Evolutionary conservation across 2,797 vertebrate species (phyloP), one percentile per base, ranked within the genome.

Genomic region (Eulemur coronatus): DNA sequence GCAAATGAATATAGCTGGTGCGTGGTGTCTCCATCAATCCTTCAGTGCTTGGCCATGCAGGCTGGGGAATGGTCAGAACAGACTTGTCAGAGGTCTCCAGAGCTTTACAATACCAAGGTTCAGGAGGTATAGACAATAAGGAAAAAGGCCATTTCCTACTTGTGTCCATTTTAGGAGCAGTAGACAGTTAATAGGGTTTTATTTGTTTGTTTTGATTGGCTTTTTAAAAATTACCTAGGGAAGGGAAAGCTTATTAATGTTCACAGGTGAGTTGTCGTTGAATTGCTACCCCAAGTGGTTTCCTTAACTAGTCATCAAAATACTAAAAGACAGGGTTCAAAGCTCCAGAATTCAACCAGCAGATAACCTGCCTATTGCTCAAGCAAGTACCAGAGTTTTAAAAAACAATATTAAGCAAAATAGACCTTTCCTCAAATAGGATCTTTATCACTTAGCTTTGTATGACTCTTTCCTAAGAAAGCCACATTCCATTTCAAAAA

Each of bases 381-480:
- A 95, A 72, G 28, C 70, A 88, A 91, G 35, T 28, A 65, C 9
- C 28, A 84, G 38, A 67, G 41, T 92, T 67, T 52, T 30, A 41
- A 89, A 95, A 86, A 78, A 20, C 28, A 92, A 92, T 72, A 84
- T 12, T 73, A 61, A 94, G 61, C 35, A 88, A 90, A 95, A 84
- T 75, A 63, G 50, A 50, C 26, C 8, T 92, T 92, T 84, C 22
- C 46, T 57, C 26, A 88, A 88, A 84, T 35, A 89, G 75, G 76
- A 59, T 84, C 67, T 57, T 81, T 82, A 81, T 43, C 61, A 85
- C 26, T 18, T 67, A 82, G 78, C 48, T 61, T n/a, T 76, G 9
- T n/a, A 50, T 35, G 84, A 93, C n/a, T 46, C 22, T 30, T 72
- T 80, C 79, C 86, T 96, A 79, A 76, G 55, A 94, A 79, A 86